A percentile compares a stretch with the other conserved stretches of the same genome.
Evolutionary conservation across 1,140 invertebrate species (phyloP).

Genomic region (Microplitis mediator): DNA sequence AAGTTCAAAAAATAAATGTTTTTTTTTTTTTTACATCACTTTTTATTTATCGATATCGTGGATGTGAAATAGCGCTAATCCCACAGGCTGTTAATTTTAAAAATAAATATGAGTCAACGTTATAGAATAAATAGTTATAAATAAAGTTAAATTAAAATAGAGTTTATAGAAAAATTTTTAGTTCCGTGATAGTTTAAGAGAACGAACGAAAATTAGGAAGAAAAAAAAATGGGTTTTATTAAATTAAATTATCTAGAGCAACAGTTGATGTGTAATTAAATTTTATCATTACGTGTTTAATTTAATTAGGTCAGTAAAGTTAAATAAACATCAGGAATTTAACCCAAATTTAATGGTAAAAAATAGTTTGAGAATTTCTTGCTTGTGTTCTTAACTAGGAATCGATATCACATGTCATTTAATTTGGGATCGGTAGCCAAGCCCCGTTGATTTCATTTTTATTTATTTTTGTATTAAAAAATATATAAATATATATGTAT

Average conservation of each 20-base stretch:
- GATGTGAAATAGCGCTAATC: not conserved
- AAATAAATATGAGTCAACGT: constrained; percentile 39
- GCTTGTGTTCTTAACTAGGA: constrained; percentile 10
- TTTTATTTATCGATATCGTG: not conserved
- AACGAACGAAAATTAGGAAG: too few species aligned
- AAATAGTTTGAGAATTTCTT: not conserved
- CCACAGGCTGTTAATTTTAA: constrained; percentile 30
- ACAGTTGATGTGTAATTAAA: not conserved
- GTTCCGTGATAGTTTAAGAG: not conserved
- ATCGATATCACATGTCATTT: constrained; percentile 24
- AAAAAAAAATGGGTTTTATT: too few species aligned
- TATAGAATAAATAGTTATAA: constrained; percentile 28
- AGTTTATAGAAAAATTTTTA: not conserved
- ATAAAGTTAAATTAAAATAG: constrained; percentile 29
- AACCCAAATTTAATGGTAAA: not conserved
- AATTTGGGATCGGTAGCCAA: constrained; percentile 1
- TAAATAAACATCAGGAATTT: not conserved
- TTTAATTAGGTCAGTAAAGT: not conserved
- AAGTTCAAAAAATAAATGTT: not conserved
- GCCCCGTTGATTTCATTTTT: not conserved
- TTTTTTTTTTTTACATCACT: not conserved
- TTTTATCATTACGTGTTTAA: not conserved
- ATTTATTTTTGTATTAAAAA: too few species aligned
- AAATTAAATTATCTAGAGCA: not conserved
- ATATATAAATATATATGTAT: too few species aligned